Conservation (phyloP, 2,113 vertebrate genomes). For the Oophaga pumilio region DNA sequence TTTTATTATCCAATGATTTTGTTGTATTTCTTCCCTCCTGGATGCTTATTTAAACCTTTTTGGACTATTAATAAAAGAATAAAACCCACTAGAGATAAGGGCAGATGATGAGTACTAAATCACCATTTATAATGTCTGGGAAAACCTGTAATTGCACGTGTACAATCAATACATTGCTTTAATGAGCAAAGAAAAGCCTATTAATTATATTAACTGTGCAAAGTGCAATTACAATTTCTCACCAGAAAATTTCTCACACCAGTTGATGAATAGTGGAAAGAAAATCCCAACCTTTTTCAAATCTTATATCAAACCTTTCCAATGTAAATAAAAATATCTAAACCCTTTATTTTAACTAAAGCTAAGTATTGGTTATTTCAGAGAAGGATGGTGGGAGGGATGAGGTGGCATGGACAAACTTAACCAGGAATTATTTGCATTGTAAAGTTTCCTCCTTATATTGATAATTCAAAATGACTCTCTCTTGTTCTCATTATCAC, state of each 20-base stretch:
- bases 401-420: too few species aligned
- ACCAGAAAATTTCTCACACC: neutral
- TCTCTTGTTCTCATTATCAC: too few species aligned
- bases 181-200: neutral
- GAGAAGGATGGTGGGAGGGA: too few species aligned
- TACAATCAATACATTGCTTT: slow-evolving; percentile 17
- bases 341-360: too few species aligned
- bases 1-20: neutral
- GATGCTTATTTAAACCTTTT: neutral
- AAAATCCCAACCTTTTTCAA: neutral
- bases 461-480: too few species aligned
- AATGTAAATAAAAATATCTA: too few species aligned
- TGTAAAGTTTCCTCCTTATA: too few species aligned
- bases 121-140: neutral
- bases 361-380: too few species aligned
- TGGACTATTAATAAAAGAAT: neutral
- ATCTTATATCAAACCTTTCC: too few species aligned
- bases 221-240: neutral
- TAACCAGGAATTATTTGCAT: too few species aligned
- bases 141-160: slow-evolving; percentile 39
- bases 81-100: neutral
- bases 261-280: neutral
- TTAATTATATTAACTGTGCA: slow-evolving; percentile 19
- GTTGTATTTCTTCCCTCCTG: neutral
- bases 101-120: slow-evolving; percentile 8